Evolutionary conservation across 2,888 invertebrate species (phyloP).

Genomic region (Muschampia plurimacula): DNA sequence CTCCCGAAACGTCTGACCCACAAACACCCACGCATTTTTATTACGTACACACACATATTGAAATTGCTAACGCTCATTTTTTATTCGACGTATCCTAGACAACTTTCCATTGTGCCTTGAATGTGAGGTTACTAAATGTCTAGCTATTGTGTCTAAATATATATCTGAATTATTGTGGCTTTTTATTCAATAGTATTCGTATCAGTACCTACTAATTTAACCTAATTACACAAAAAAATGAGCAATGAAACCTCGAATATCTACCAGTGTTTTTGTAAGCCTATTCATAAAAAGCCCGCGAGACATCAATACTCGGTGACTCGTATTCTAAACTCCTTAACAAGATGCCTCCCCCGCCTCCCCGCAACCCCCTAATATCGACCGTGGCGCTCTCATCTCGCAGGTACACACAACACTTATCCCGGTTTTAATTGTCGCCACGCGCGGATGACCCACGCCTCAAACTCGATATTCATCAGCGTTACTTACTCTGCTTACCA

Average conservation of each 20-base stretch:
- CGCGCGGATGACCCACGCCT: conserved; percentile 76
- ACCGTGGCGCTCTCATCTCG: conserved; percentile 82
- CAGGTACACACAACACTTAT: conserved; percentile 85
- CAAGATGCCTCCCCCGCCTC: conserved; percentile 65
- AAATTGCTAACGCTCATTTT: conserved; percentile 36
- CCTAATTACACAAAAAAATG: not conserved
- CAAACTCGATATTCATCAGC: conserved; percentile 50
- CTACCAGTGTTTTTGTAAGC: conserved; percentile 24
- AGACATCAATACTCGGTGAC: conserved; percentile 76
- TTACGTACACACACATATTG: conserved; percentile 44
- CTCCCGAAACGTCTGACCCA: conserved; percentile 61
- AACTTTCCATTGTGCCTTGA: conserved; percentile 28
- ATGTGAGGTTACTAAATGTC: conserved; percentile 1
- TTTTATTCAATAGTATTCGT: not conserved
- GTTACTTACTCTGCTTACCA: conserved; percentile 51
- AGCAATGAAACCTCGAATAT: not conserved
- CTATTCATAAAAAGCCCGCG: conserved; percentile 58
- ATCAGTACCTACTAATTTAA: not conserved
- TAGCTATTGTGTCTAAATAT: not conserved
- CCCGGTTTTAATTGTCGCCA: conserved; percentile 84
- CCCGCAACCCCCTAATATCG: conserved; percentile 70
- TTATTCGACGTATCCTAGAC: conserved; percentile 14
- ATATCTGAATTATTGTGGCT: not conserved
- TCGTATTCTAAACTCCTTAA: conserved; percentile 82
- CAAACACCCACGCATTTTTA: conserved; percentile 69